These are phyloP conservation scores for Drosophila parthenogenetica DNA, from an alignment of 2,888 invertebrate genomes.

Conservation along the genomic window DNA sequence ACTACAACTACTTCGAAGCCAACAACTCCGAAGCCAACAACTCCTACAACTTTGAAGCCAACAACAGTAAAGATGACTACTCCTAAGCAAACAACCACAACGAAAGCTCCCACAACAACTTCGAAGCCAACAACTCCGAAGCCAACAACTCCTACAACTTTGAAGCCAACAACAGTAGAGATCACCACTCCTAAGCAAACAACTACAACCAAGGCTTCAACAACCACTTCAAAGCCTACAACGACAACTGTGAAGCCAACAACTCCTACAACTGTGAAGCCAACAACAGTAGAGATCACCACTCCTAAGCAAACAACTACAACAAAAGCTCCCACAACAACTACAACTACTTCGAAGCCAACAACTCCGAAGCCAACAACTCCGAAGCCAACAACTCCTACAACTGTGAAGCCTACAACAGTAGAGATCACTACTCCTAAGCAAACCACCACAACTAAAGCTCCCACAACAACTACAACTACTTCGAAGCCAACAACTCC, in stretches of 20 bases:
- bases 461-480: conserved; percentile 4
- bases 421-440: neutral
- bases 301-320: too few species aligned
- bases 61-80: conserved; percentile 9
- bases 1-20: neutral
- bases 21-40: neutral
- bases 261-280: too few species aligned
- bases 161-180: too few species aligned
- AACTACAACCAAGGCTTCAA: neutral
- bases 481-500: neutral
- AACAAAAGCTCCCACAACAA: too few species aligned
- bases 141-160: neutral
- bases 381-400: neutral
- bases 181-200: too few species aligned
- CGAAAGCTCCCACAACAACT: neutral
- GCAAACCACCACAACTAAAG: conserved; percentile 7
- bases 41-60: neutral
- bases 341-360: too few species aligned
- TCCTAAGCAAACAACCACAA: neutral
- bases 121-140: neutral
- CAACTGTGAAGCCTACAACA: conserved; percentile 13
- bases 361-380: too few species aligned
- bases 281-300: too few species aligned
- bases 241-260: neutral
- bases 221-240: too few species aligned